These are phyloP conservation scores for Amiota minor DNA, from an alignment of 2,888 invertebrate genomes.

Conservation along the genomic window DNA sequence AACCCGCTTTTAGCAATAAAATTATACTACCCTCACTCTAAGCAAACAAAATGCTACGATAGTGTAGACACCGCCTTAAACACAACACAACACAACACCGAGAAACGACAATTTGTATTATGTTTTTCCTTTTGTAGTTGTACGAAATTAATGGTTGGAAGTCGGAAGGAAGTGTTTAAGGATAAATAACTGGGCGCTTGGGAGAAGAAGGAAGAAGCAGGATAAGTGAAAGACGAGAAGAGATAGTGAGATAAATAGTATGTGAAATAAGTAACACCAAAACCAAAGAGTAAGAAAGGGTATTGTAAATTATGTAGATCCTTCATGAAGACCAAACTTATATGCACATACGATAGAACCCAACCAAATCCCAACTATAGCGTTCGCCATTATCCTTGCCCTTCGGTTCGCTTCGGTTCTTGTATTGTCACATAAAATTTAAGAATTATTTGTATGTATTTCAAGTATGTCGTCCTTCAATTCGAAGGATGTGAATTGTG, in stretches of 20 bases:
- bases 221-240: background rate
- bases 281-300: background rate
- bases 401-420: background rate
- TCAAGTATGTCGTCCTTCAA: conserved; percentile 23
- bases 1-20: conserved; percentile 71
- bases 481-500: no score
- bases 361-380: background rate
- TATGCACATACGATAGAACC: conserved; percentile 6
- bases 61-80: no score
- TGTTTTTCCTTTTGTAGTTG: conserved; percentile 45
- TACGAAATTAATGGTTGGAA: conserved; percentile 70
- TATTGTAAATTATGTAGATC: conserved; percentile 9
- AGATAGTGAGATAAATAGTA: conserved; percentile 29
- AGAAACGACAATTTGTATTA: no score
- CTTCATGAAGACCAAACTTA: background rate
- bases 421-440: conserved; percentile 62
- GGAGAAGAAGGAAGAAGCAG: background rate
- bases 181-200: conserved; percentile 43
- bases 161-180: conserved; percentile 68
- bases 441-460: conserved; percentile 39
- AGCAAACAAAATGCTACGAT: conserved; percentile 28
- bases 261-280: conserved; percentile 1
- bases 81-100: no score
- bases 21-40: conserved; percentile 57
- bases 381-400: no score